Evolutionary conservation across 2,113 vertebrate species (phyloP).

Genomic region (Anhinga anhinga): DNA sequence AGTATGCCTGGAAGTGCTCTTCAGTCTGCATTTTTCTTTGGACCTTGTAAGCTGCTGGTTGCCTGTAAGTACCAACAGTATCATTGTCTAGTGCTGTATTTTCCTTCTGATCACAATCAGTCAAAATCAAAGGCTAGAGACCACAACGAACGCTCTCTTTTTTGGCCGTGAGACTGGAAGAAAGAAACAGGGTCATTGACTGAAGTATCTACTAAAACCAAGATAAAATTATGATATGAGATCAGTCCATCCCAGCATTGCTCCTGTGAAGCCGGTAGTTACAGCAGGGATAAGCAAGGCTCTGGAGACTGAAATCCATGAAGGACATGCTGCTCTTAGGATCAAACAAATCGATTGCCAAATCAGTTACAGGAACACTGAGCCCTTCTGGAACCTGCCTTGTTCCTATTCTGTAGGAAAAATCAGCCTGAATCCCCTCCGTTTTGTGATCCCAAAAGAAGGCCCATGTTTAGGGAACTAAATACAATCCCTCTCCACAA

Average conservation of each 20-base stretch:
- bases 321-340: background rate
- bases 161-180: background rate
- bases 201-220: background rate
- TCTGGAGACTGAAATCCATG: background rate
- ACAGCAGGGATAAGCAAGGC: background rate
- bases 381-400: background rate
- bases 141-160: background rate
- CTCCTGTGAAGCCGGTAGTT: background rate
- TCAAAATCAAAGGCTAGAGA: background rate
- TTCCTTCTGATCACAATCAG: background rate
- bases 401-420: background rate
- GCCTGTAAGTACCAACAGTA: background rate
- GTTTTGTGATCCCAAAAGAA: background rate
- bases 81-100: background rate
- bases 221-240: background rate
- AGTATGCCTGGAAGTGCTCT: slow-evolving; percentile 50
- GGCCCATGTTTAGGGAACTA: background rate
- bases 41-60: background rate
- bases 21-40: slow-evolving; percentile 63
- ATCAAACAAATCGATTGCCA: background rate
- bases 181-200: background rate
- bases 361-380: background rate
- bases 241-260: background rate
- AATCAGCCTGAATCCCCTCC: background rate
- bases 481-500: background rate